Evolutionary conservation across 1,140 invertebrate species (phyloP), one percentile per base, ranked within the genome.

Genomic region (Ceratina australensis): DNA sequence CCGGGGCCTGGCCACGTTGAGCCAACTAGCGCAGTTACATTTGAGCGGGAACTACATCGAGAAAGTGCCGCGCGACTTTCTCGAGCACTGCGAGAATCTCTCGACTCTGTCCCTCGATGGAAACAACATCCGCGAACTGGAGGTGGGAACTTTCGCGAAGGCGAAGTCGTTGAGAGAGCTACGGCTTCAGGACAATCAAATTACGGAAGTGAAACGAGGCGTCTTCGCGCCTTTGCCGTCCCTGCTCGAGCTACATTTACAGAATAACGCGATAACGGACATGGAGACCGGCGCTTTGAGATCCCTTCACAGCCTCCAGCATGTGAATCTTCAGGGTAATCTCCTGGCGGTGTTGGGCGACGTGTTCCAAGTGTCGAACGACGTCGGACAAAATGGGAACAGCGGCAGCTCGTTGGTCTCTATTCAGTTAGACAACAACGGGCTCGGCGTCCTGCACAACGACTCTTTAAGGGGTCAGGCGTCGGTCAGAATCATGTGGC

Each of bases 241-340:
- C 16, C 92, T 98, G 1, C 91, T 97, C 82, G 97, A 98, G 90
- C 89, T 98, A 24, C 96, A 98, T 92, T 92, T 98, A 47, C 96
- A 98, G 87, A 97, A 97, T 90, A 98, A 98, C 92, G 90, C 94
- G 20, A 97, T 98, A 73, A 94, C 95, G 24, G 94, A 94, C 24
- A 97, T 98, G 75, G 96, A 97, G 80, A 94, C 95, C 0, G 96
- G 97, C 65, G 96, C 97, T 0, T 95, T 99, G 82, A 94, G 95
- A 52, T 96, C 95, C 15, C 91, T 99, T 57, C 94, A 94, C 82
- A 96, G 94, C 86, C 93, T 99, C 33, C 96, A 98, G 84, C 96
- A 98, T 86, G 94, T 98, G 24, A 97, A 98, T 92, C 92, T 98
- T 50, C 96, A 97, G 88, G 95, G 96, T 22, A 98, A 98, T 90